Evolutionary conservation across 1,140 invertebrate genomes (phyloP).

Genomic region (Pararge aegeria): DNA sequence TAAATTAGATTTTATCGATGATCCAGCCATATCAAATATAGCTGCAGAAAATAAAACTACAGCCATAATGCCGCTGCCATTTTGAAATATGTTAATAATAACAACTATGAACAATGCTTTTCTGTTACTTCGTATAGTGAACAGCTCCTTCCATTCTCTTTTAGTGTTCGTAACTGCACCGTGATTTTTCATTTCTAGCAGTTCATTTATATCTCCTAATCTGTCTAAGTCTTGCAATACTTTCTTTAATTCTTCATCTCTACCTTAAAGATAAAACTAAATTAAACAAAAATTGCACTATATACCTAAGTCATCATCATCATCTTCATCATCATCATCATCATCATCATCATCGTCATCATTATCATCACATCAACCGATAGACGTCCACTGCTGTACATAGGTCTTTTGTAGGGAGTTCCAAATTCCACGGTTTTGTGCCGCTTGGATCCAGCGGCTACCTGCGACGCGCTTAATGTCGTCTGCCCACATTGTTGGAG

Average conservation of each 20-base stretch:
- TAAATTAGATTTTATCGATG: slow-evolving; percentile 36
- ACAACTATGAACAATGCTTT: slow-evolving; percentile 36
- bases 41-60: slow-evolving; percentile 78
- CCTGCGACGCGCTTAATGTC: no score
- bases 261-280: slow-evolving; percentile 23
- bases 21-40: slow-evolving; percentile 59
- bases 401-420: no score
- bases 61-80: slow-evolving; percentile 56
- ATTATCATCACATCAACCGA: no score
- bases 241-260: slow-evolving; percentile 22
- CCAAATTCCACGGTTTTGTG: no score
- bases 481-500: no score
- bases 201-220: slow-evolving; percentile 30
- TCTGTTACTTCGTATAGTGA: slow-evolving; percentile 36
- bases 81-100: slow-evolving; percentile 53
- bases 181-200: slow-evolving; percentile 23
- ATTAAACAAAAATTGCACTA: neutral
- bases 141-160: slow-evolving; percentile 35
- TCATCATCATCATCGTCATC: no score
- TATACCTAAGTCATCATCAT: no score
- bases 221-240: slow-evolving; percentile 25
- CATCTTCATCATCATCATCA: no score
- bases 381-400: no score
- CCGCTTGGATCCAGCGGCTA: no score
- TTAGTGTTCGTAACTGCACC: slow-evolving; percentile 13